Base-by-base conservation (phyloP, 2,113 vertebrate species). In the Aptenodytes patagonicus region DNA sequence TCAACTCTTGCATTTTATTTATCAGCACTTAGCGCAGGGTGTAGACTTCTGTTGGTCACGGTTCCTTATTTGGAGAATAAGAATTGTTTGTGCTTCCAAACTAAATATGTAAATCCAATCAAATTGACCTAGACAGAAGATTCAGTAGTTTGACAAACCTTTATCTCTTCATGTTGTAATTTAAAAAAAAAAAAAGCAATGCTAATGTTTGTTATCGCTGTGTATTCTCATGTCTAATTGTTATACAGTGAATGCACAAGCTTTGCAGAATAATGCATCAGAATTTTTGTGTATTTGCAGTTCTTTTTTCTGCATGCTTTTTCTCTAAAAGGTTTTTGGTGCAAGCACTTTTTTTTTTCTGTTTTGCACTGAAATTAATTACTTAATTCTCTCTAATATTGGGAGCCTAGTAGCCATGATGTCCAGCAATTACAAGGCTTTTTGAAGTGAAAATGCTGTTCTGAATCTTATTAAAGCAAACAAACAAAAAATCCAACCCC, bases 11-110 rank as follows among this genome's bases (percentile, higher is more conserved):
- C 4, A 1, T 89, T 93, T 47, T 19, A 10, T 83, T 84, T 66
- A 44, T 58, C 2, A 0, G 12, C 51, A 26, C n/a, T 77, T 49
- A 54, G 40, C 1, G 0, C 7, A 34, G 38, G 6, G 3, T 10
- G 3, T 54, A 36, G n/a, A 13, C 42, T 42, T 72, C 11, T 46
- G 20, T 60, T 86, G 8, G 15, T 72, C 58, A 8, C 0, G 0
- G 16, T 77, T 95, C 32, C 19, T 66, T 77, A 26, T 47, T 49
- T 54, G 49, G 17, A 83, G 18, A 54, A 9, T n/a, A 42, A 51
- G 66, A 85, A 36, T 68, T 58, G 54, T 16, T 93, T 77, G 11
- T 55, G 24, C 29, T 81, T 71, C 21, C 52, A 40, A 91, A 65
- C 44, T 64, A 40, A 34, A 87, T 52, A 36, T 4, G 11, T 46